Evolutionary conservation across 1,140 invertebrate genomes (phyloP).

Genomic region (Euura lappo): DNA sequence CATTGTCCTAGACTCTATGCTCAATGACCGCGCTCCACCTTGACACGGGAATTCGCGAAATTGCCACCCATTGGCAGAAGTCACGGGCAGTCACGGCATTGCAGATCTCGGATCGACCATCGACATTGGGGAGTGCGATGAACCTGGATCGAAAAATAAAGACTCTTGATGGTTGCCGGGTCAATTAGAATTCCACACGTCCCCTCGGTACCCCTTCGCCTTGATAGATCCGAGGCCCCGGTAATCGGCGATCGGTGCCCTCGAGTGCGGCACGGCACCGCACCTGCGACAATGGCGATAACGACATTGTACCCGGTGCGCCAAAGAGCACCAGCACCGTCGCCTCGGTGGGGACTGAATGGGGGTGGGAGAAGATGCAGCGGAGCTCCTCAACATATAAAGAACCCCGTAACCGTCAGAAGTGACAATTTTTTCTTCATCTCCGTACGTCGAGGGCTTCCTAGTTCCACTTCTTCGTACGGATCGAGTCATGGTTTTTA

Average conservation of each 20-base stretch:
- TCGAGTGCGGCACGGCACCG: neutral
- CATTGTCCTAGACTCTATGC: too few species aligned
- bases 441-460: conserved; percentile 1
- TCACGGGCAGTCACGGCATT: too few species aligned
- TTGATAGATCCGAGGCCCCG: neutral
- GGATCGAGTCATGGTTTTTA: neutral
- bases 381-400: neutral
- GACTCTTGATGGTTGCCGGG: too few species aligned
- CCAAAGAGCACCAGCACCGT: neutral
- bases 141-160: too few species aligned
- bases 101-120: too few species aligned
- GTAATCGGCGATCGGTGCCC: neutral
- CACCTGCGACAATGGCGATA: neutral
- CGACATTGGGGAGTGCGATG: too few species aligned
- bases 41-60: too few species aligned
- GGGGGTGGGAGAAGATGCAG: conserved; percentile 6
- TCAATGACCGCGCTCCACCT: too few species aligned
- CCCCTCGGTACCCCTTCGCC: neutral
- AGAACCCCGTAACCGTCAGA: neutral
- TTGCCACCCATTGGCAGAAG: too few species aligned
- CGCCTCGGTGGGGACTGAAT: neutral
- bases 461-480: neutral
- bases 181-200: too few species aligned
- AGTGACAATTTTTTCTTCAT: neutral
- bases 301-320: neutral